Evolutionary conservation across 1,140 invertebrate genomes (phyloP), one percentile per base, ranked within the genome.

Genomic region (Aphelinus atriplicis): DNA sequence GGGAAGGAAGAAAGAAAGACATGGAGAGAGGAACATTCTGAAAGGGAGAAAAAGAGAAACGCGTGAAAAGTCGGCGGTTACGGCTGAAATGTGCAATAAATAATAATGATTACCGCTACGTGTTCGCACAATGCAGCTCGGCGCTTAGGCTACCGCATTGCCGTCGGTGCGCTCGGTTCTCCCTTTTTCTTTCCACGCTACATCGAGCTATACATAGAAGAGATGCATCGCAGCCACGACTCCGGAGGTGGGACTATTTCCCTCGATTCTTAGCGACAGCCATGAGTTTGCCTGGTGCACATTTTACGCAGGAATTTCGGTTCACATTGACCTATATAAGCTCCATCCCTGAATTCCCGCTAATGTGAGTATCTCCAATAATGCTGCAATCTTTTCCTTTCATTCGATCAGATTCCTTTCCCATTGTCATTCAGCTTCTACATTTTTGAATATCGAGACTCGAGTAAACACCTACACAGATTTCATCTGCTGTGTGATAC

Each of bases 101-200:
- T 84, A 86, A 87, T 84, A 83, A 84, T 86, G 83, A 87, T 87
- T 84, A 81, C 79, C 76, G 74, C 81, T 87, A 87, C 86, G 86
- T 87, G 86, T 85, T 84, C 83, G 78, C 81, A 87, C 86, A 87
- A 87, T 85, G 78, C 80, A 71, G 71, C 61, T 55, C 69, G 78
- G 66, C 77, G 82, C 85, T 87, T 87, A 87, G 79, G 76, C 77
- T 64, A 76, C 71, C 72, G 73, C 68, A 78, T 72, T 60, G 75
- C 63, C 61, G 26, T 26, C 26, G 74, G 47, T 62, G 51, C 47
- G 57, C 48, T 75, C 26, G 72, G 68, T 51, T 77, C 73, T 74
- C 76, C 61, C 71, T 9, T 47, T 58, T 65, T 51, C 58, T 46
- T 47, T 56, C 42, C 7, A 1, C 46, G 10, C 10, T 3, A 57